Conservation (phyloP, 1,140 invertebrate genomes). For the Dendroctonus ponderosae region DNA sequence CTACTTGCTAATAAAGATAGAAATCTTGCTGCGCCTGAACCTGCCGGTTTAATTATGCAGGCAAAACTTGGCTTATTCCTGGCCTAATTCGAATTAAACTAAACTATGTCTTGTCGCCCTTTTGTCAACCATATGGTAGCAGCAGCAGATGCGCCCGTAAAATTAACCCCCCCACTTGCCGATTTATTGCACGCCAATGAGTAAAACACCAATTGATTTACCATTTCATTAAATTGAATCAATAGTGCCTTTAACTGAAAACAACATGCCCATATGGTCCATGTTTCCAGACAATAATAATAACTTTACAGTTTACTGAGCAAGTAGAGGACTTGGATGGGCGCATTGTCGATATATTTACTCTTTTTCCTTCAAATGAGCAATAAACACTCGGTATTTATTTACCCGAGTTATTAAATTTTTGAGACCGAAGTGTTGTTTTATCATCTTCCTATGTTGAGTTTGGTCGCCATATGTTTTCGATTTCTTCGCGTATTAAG, state of each 20-base stretch:
- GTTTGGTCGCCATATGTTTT: conserved; percentile 25
- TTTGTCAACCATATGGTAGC: conserved; percentile 4
- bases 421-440: conserved; percentile 14
- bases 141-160: conserved; percentile 4
- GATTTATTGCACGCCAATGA: conserved; percentile 22
- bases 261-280: conserved; percentile 23
- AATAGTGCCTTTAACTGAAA: conserved; percentile 23
- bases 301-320: conserved; percentile 29
- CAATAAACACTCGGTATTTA: conserved; percentile 25
- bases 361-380: conserved; percentile 16
- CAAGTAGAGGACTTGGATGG: conserved; percentile 14
- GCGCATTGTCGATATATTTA: conserved; percentile 26
- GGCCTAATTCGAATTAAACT: too few relatives aligned
- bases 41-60: too few relatives aligned
- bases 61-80: too few relatives aligned
- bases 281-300: conserved; percentile 28
- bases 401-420: conserved; percentile 28
- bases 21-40: too few relatives aligned
- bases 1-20: too few relatives aligned
- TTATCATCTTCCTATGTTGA: conserved; percentile 28
- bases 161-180: conserved; percentile 7
- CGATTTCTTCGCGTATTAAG: conserved; percentile 6
- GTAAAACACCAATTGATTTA: conserved; percentile 28
- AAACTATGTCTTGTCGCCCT: too few relatives aligned
- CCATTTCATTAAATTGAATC: conserved; percentile 32